These are phyloP conservation scores for Numida meleagris DNA, from an alignment of 2,113 vertebrate genomes.

Conservation along the genomic window DNA sequence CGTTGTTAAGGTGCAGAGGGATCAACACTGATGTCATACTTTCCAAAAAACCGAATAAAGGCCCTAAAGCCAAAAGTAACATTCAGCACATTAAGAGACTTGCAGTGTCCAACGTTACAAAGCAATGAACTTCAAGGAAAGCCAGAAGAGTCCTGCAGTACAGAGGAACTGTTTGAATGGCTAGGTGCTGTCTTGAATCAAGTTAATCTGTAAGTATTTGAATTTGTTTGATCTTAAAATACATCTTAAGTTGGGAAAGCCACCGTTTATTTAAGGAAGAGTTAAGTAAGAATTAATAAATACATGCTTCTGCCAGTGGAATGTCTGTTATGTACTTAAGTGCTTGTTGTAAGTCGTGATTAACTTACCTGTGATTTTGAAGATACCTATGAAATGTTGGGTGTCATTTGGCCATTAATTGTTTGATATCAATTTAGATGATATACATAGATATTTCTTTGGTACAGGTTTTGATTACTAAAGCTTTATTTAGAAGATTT, in stretches of 20 bases:
- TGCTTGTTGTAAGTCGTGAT: neutral
- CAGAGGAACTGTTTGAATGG: constrained; percentile 88
- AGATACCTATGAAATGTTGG: neutral
- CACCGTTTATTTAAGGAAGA: neutral
- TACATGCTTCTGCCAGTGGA: neutral
- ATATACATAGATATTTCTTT: neutral
- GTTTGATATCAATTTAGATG: neutral
- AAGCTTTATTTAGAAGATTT: neutral
- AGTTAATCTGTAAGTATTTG: constrained; percentile 79
- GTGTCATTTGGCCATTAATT: neutral
- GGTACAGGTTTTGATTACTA: neutral
- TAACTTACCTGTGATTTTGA: neutral
- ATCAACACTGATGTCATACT: constrained; percentile 77
- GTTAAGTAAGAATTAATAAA: neutral
- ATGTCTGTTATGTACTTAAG: neutral
- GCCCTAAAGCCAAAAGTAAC: constrained; percentile 79
- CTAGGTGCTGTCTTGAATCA: constrained; percentile 84
- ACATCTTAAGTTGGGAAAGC: neutral
- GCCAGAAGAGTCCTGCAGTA: constrained; percentile 74
- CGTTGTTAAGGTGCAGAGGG: constrained; percentile 74
- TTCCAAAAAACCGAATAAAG: constrained; percentile 80
- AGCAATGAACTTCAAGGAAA: constrained; percentile 72
- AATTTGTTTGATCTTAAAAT: neutral
- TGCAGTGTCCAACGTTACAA: constrained; percentile 79
- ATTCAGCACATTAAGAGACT: constrained; percentile 61